Evolutionary conservation across 2,113 vertebrate genomes (phyloP).

Genomic region (Dipodomys spectabilis): DNA sequence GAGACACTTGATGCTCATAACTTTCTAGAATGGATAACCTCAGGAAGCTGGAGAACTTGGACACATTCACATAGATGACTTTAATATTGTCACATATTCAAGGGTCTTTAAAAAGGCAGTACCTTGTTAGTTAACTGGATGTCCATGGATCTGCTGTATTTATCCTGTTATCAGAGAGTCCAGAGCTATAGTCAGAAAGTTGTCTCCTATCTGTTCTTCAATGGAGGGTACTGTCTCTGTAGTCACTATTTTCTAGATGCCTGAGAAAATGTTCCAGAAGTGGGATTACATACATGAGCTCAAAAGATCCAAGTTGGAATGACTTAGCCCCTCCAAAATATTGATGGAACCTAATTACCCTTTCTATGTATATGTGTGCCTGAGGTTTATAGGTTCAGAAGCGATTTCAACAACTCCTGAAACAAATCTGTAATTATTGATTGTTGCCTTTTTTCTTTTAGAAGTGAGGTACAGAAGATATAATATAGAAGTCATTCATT

Average conservation of each 20-base stretch:
- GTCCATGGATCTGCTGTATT: neutral
- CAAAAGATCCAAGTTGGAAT: neutral
- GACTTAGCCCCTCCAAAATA: neutral
- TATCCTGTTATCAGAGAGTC: neutral
- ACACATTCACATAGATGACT: neutral
- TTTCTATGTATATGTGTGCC: neutral
- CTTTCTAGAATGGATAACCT: neutral
- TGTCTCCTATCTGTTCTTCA: neutral
- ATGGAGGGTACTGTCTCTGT: neutral
- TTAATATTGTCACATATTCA: neutral
- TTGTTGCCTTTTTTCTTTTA: neutral
- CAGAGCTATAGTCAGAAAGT: neutral
- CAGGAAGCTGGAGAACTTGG: neutral
- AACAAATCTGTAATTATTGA: neutral
- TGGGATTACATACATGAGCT: neutral
- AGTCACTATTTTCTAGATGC: neutral
- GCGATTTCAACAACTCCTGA: neutral
- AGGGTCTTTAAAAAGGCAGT: neutral
- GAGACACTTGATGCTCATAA: neutral
- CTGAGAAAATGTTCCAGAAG: neutral
- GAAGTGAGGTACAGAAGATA: neutral
- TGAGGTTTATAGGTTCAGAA: neutral
- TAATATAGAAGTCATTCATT: neutral
- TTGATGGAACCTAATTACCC: neutral
- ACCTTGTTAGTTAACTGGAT: neutral